Base-by-base conservation (phyloP, 2,797 vertebrate species). In the Dromococcyx pavoninus region DNA sequence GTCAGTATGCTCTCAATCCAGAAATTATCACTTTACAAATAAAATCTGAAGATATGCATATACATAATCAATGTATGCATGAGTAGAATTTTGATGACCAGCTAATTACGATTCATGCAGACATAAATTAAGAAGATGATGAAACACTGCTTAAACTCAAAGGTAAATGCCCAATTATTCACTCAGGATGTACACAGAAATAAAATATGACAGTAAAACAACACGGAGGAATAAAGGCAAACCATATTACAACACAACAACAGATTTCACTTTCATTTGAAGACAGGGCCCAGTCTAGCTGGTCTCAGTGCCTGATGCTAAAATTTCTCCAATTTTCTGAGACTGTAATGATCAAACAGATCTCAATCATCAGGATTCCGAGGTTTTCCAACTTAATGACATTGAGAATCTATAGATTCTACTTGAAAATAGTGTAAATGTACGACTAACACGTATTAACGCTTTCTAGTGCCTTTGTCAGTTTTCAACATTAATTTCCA, bases 1-100 rank as follows among this genome's bases (percentile, higher is more conserved):
- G 89, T 95, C 88, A 96, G 91, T 75, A 86, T 92, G 86, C 95
- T 94, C 96, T 94, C 93, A 86, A 94, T 90, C 58, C 89, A 94
- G 93, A 96, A 95, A 96, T 96, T 84, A 94, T 78, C 94, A 88
- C 89, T 93, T 92, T 86, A 97, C 93, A 94, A 95, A 95, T 95
- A 95, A 94, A 97, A 95, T 89, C 76, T 91, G 76, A 95, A 91
- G 93, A 92, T 87, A 94, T 32, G 54, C 77, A 77, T 91, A 91
- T 90, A 95, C 62, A 80, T 93, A 95, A 96, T 91, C 92, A 93
- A 93, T 78, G 79, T 95, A 92, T 91, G 66, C 79, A 82, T 96
- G 91, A 91, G 78, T 4, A 92, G 94, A 96, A 96, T 97, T 92
- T 92, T 96, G 87, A 97, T 94, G 93, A 92, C 89, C 82, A 60